Conservation (phyloP, 2,113 vertebrate species). For the Istiophorus platypterus region DNA sequence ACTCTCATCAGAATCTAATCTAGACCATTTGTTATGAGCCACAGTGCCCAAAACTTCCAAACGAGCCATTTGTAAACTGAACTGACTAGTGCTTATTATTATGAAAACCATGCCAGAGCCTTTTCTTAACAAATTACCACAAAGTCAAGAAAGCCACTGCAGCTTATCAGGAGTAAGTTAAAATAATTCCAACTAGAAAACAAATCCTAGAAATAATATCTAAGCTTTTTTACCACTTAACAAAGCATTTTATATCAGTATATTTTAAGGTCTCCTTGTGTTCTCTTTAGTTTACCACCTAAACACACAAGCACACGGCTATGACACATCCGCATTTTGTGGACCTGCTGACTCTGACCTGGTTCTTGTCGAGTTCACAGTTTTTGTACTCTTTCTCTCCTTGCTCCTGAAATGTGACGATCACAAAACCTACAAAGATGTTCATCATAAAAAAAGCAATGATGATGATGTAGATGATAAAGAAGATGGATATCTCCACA, state of each 20-base stretch:
- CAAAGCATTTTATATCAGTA: neutral
- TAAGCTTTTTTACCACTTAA: neutral
- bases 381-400: conserved; percentile 99
- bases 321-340: neutral
- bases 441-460: conserved; percentile 99
- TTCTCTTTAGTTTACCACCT: neutral
- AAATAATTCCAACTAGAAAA: neutral
- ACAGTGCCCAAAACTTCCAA: neutral
- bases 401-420: conserved; percentile 99
- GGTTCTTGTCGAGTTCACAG: conserved; percentile 99
- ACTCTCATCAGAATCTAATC: neutral
- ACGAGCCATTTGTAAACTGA: neutral
- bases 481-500: conserved; percentile 99
- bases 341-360: conserved; percentile 85
- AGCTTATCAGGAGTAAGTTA: neutral
- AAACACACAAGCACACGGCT: neutral
- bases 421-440: conserved; percentile 99
- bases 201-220: neutral
- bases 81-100: neutral
- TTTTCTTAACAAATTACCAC: neutral
- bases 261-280: neutral
- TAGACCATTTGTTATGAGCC: neutral
- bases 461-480: conserved; percentile 99
- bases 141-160: neutral
- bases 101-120: neutral